Evolutionary conservation across 2,113 vertebrate species (phyloP).

Genomic region (Perca flavescens): DNA sequence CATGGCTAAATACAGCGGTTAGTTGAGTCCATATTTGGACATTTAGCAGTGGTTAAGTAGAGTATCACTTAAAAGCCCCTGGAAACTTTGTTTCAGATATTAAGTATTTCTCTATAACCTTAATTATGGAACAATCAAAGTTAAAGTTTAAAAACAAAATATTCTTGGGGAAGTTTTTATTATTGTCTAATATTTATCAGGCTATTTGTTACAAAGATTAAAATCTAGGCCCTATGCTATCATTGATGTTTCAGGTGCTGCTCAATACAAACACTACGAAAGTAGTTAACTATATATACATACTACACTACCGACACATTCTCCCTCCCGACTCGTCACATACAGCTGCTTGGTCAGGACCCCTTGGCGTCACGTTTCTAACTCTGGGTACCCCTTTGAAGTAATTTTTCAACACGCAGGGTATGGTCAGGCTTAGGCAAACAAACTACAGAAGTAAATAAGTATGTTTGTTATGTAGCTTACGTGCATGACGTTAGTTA

Average conservation of each 20-base stretch:
- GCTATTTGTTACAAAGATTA: not conserved
- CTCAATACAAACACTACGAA: not conserved
- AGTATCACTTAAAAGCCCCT: constrained; percentile 16
- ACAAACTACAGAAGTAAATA: no score
- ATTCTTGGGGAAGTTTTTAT: not conserved
- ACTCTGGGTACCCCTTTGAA: no score
- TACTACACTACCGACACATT: no score
- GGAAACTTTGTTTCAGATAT: not conserved
- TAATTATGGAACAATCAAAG: constrained; percentile 13
- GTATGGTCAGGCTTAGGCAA: no score
- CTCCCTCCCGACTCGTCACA: no score
- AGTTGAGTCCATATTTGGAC: constrained; percentile 56
- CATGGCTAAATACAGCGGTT: constrained; percentile 57
- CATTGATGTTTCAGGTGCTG: not conserved
- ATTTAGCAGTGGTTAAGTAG: constrained; percentile 41
- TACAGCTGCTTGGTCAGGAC: no score
- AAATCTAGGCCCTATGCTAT: no score
- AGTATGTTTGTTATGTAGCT: no score
- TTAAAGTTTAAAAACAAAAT: not conserved
- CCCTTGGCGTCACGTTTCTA: no score
- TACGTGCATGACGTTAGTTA: no score
- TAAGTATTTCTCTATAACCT: not conserved
- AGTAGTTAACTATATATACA: not conserved
- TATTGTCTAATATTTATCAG: not conserved
- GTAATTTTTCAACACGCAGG: no score